These are phyloP conservation scores for Vireo griseus DNA, from an alignment of 2,797 vertebrate genomes.

Conservation along the genomic window DNA sequence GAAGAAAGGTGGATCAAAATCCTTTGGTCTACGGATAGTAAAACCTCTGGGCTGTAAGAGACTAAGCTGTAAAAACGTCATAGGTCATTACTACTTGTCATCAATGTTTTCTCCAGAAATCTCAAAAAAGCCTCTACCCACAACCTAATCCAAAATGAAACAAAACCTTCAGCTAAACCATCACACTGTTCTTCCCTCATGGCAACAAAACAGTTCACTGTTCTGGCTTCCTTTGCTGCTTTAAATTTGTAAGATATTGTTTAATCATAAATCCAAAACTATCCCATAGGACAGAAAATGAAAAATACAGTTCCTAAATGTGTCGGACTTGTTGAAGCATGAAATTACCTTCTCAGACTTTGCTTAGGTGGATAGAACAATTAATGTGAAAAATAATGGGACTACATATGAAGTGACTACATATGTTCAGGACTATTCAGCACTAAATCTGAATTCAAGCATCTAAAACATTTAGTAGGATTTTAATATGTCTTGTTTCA, in stretches of 20 bases:
- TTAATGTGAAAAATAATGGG: background rate
- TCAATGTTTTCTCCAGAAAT: background rate
- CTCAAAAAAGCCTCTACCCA: background rate
- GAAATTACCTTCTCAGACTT: background rate
- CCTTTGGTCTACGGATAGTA: background rate
- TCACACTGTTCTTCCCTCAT: background rate
- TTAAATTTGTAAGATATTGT: background rate
- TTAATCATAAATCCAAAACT: background rate
- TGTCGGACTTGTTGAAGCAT: background rate
- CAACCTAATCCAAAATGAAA: background rate
- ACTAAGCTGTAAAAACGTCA: background rate
- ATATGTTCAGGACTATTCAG: background rate
- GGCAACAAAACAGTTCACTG: background rate
- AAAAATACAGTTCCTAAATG: background rate
- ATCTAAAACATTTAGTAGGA: background rate
- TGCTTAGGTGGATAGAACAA: background rate
- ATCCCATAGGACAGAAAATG: background rate
- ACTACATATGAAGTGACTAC: background rate
- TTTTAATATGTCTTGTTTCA: background rate
- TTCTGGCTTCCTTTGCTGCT: background rate
- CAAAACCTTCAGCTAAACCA: background rate
- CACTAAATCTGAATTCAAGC: background rate
- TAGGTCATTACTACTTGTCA: background rate
- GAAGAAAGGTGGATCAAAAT: background rate
- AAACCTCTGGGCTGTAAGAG: background rate